Evolutionary conservation across 2,113 vertebrate species (phyloP).

Genomic region (Gallinago media): DNA sequence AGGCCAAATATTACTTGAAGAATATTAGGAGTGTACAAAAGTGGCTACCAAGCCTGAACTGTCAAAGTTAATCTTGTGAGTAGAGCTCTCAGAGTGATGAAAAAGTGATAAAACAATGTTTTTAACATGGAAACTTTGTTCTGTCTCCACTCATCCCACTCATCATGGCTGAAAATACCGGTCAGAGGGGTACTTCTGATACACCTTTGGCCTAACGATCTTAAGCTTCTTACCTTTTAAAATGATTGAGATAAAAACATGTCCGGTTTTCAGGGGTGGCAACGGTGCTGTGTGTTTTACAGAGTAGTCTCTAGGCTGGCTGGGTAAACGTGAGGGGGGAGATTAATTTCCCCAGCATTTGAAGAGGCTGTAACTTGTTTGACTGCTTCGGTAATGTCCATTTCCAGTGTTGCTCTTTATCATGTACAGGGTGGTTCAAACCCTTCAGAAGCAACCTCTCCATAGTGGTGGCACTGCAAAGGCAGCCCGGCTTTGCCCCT

Average conservation of each 20-base stretch:
- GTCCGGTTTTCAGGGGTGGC: neutral
- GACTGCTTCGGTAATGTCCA: neutral
- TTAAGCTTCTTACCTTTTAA: neutral
- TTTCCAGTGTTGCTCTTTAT: neutral
- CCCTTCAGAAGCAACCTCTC: neutral
- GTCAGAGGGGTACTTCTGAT: neutral
- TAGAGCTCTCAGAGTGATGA: neutral
- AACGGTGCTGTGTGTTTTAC: neutral
- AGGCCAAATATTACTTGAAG: neutral
- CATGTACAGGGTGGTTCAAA: accelerated
- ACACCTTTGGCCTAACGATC: neutral
- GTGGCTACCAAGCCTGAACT: neutral
- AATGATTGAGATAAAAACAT: neutral
- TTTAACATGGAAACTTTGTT: neutral
- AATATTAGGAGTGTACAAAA: neutral
- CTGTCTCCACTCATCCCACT: neutral
- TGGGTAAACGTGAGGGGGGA: neutral
- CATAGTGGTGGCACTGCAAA: accelerated
- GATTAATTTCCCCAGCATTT: neutral
- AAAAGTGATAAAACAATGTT: neutral
- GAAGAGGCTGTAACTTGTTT: neutral
- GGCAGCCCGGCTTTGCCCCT: neutral
- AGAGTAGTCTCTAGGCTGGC: neutral
- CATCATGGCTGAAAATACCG: neutral
- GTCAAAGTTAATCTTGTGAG: neutral